phyloP scores from a whole-genome alignment of 37 sponge, comb jelly and placozoan species.

The Mnemiopsis leidyi region DNA sequence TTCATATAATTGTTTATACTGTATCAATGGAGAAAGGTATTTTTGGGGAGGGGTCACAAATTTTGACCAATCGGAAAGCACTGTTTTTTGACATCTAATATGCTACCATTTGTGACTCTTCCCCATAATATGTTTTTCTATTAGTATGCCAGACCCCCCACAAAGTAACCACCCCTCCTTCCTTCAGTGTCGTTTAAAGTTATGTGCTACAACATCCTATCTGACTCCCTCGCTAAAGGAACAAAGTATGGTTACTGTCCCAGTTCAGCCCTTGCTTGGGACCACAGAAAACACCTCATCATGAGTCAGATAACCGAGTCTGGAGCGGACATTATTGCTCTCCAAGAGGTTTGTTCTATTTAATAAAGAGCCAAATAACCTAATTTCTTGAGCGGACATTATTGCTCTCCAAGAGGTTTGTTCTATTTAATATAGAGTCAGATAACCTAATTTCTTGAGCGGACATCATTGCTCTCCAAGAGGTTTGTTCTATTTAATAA shows the following conservation, averaged over 20 bases:
- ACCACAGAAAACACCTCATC: conserved; percentile 79
- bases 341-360: conserved; percentile 73
- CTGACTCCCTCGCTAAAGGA: conserved; percentile 88
- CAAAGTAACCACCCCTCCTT: no score
- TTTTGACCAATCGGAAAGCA: no score
- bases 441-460: conserved; percentile 77
- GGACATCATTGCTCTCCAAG: conserved; percentile 87
- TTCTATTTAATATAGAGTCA: conserved; percentile 75
- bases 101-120: no score
- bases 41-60: no score
- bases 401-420: conserved; percentile 79
- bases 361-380: conserved; percentile 82
- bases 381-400: conserved; percentile 82
- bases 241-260: conserved; percentile 96
- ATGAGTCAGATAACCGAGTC: conserved; percentile 82
- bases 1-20: no score
- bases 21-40: no score
- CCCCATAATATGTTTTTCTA: no score
- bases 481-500: conserved; percentile 66
- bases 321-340: conserved; percentile 81
- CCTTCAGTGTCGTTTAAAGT: conserved; percentile 73
- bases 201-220: conserved; percentile 91
- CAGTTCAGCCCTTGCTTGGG: conserved; percentile 89
- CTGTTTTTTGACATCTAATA: no score
- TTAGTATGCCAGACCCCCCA: no score